Evolutionary conservation across 2,888 invertebrate genomes (phyloP).

Genomic region (Polymixis flavicincta): DNA sequence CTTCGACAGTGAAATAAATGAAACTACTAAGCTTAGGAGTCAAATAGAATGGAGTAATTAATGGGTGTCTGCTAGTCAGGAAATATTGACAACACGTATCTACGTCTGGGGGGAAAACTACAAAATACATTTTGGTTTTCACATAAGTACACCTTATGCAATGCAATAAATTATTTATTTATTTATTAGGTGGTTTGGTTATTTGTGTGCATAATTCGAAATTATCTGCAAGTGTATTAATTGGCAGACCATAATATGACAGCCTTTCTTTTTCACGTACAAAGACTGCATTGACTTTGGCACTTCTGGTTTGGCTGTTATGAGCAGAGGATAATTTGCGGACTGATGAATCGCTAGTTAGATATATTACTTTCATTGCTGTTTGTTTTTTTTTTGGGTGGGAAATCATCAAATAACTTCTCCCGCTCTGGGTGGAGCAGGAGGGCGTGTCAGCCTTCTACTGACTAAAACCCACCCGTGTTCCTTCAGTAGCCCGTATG

Average conservation of each 20-base stretch:
- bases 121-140: background rate
- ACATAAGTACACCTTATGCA: background rate
- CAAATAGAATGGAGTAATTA: slow-evolving; percentile 38
- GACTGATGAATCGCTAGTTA: background rate
- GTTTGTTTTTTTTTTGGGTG: no score
- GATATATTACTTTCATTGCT: background rate
- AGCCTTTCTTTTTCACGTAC: background rate
- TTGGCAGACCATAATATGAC: background rate
- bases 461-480: no score
- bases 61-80: slow-evolving; percentile 31
- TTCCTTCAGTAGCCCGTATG: no score
- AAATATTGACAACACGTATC: slow-evolving; percentile 6
- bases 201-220: no score
- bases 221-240: background rate
- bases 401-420: no score
- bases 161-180: background rate
- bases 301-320: background rate
- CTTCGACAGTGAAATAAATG: slow-evolving; percentile 44
- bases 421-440: no score
- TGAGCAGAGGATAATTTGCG: background rate
- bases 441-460: no score
- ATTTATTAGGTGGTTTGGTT: background rate
- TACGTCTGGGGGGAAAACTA: background rate
- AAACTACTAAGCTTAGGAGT: slow-evolving; percentile 27
- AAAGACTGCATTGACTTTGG: background rate